Conservation (phyloP, 2,888 invertebrate genomes). For the Caenorhabditis afra region DNA sequence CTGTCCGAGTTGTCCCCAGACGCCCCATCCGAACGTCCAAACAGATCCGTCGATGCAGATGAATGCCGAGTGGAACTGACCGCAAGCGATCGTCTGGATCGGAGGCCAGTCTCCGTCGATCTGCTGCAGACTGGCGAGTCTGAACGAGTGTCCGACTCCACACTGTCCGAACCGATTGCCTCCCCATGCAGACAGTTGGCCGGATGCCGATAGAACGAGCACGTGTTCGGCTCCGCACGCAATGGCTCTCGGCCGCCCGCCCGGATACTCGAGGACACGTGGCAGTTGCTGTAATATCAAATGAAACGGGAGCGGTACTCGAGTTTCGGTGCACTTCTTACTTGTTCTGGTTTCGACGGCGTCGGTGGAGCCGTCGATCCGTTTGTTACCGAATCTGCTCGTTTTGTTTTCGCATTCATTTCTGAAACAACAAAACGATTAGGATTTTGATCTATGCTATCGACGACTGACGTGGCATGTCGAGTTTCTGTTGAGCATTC, state of each 20-base stretch:
- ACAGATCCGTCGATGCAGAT: constrained; percentile 68
- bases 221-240: constrained; percentile 77
- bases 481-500: constrained; percentile 63
- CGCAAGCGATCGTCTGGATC: constrained; percentile 68
- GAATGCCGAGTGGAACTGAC: constrained; percentile 77
- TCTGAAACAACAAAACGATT: constrained; percentile 6
- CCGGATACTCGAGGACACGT: constrained; percentile 42
- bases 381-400: constrained; percentile 36
- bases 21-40: constrained; percentile 76
- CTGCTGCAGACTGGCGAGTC: constrained; percentile 62
- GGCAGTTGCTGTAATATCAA: constrained; percentile 42
- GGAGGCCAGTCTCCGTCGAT: constrained; percentile 69
- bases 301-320: not conserved
- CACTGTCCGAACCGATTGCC: constrained; percentile 77
- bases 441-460: not conserved
- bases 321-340: not conserved
- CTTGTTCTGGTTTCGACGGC: constrained; percentile 40
- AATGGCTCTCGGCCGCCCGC: constrained; percentile 65
- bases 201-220: constrained; percentile 69
- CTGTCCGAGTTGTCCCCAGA: constrained; percentile 76
- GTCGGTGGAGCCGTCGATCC: constrained; percentile 23
- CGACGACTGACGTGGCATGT: constrained; percentile 30
- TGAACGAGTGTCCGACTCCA: constrained; percentile 71
- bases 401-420: constrained; percentile 30
- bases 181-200: constrained; percentile 73